Base-by-base conservation (phyloP, 2,888 invertebrate genomes). In the Ochropleura plecta region DNA sequence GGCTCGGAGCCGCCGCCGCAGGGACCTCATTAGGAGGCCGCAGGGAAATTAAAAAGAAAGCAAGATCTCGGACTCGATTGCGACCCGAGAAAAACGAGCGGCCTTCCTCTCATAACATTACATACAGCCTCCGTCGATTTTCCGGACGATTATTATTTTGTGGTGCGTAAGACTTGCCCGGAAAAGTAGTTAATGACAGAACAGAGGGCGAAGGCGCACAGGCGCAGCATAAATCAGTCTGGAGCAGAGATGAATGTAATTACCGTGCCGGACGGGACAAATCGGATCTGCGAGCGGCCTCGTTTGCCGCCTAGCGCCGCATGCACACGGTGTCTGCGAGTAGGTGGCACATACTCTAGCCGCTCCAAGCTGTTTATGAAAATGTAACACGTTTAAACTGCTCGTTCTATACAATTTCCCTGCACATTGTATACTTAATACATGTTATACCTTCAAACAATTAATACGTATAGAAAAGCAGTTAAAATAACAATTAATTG, bases 1-100 rank as follows among this genome's bases (percentile, higher is more conserved):
- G 93, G 94, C 95, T 92, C 91, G 90, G 89, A 90, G 92, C 90
- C 90, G 90, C 92, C 94, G 92, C 92, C 94, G 92, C 91, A 90
- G 95, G 95, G 96, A 95, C 93, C 95, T 96, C 96, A 96, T 96
- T 96, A 96, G 96, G 95, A 94, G 95, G 92, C 96, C 96, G 95
- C 95, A 94, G 96, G 96, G 96, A 96, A 96, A 96, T 96, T 96
- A 96, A 96, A 96, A 96, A 96, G 96, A 96, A 96, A 96, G 93
- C 96, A 96, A 96, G 94, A 95, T 93, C 95, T 96, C 94, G 96
- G 96, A 96, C 96, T 95, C 96, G 94, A 96, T 95, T 95, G 95
- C 94, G 93, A 91, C 92, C 91, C 91, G 92, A 94, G 94, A 94
- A 92, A 95, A 95, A 95, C 95, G 94, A 91, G 90, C 92, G 93